Base-by-base conservation (phyloP, 2,888 invertebrate species). In the Epinotia demarniana region DNA sequence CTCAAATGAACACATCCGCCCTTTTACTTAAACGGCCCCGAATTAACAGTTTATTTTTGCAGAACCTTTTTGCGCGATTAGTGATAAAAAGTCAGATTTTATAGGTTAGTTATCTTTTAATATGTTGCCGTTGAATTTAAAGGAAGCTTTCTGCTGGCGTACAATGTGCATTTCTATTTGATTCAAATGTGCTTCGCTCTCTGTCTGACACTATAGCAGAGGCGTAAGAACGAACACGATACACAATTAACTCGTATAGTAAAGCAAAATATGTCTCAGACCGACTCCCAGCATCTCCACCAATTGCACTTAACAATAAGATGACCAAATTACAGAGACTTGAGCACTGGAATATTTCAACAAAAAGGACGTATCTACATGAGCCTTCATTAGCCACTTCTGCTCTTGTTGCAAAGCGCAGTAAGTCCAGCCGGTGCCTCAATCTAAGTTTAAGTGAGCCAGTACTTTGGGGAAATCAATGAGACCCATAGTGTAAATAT, bases 381-480 rank as follows among this genome's bases (percentile, higher is more conserved):
- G 16, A 6, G 33, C 9, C 13, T 33, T 16, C 12, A 27, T 62
- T 72, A 67, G 67, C 62, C 46, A 33, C 33, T 33, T 61, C 16
- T 33, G 33, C 33, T 6, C 61, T 33, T 61, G 33, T 27, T 61
- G 6, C 11, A 33, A 79, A 72, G 78, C 72, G 76, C 62, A 64
- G 76, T 72, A 53, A 16, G 16, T 5, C 49, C 79, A 78, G 79
- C 79, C 77, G 77, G 71, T 78, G 78, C 77, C 78, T 73, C 80
- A 81, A 85, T 85, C 81, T 82, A 84, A 85, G 79, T 84, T 82
- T 78, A 80, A 78, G 71, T 70, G 61, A 23, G 55, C 55, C 43
- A 39, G 67, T 78, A 79, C 85, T 81, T 77, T 77, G 67, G 85
- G 85, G 85, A 85, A 85, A 83, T 84, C 81, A 81, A 77, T 63